These are phyloP conservation scores for Thumatha senex DNA, from an alignment of 2,888 invertebrate genomes.

Conservation along the genomic window DNA sequence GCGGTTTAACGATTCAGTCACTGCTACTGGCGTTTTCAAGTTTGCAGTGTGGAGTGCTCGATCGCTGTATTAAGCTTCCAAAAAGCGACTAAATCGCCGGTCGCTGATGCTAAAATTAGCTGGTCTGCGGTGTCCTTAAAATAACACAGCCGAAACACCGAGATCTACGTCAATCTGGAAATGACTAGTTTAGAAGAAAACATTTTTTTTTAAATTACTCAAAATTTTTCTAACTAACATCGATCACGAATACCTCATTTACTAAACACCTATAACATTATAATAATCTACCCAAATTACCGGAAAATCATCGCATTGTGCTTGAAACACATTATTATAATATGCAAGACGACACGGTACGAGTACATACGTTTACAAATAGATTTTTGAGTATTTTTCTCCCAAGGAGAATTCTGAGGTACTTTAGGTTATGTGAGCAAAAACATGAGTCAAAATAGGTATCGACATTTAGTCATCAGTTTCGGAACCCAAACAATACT, in stretches of 20 bases:
- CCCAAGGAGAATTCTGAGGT: slow-evolving; percentile 43
- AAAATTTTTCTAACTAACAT: slow-evolving; percentile 37
- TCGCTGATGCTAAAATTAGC: no score
- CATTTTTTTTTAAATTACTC: slow-evolving; percentile 20
- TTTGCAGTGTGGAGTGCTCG: no score
- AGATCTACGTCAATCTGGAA: slow-evolving; percentile 57
- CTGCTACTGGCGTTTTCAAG: no score
- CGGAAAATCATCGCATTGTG: slow-evolving; percentile 5
- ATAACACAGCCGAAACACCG: slow-evolving; percentile 74
- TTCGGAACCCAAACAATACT: slow-evolving; percentile 70
- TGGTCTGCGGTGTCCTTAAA: no score
- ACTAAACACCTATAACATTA: slow-evolving; percentile 45
- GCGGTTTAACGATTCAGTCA: no score
- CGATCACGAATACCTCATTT: slow-evolving; percentile 48
- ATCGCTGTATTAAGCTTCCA: no score
- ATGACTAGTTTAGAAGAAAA: slow-evolving; percentile 49
- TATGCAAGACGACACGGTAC: slow-evolving; percentile 18
- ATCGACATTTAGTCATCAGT: slow-evolving; percentile 57
- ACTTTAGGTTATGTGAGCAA: slow-evolving; percentile 42
- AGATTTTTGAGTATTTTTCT: slow-evolving; percentile 33
- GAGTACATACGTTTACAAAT: slow-evolving; percentile 11
- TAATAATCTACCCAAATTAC: slow-evolving; percentile 25
- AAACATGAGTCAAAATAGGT: slow-evolving; percentile 18
- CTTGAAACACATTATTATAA: no score
- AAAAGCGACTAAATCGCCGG: no score